Conservation (phyloP, 2,113 vertebrate genomes). For the Zosterops hypoxanthus region DNA sequence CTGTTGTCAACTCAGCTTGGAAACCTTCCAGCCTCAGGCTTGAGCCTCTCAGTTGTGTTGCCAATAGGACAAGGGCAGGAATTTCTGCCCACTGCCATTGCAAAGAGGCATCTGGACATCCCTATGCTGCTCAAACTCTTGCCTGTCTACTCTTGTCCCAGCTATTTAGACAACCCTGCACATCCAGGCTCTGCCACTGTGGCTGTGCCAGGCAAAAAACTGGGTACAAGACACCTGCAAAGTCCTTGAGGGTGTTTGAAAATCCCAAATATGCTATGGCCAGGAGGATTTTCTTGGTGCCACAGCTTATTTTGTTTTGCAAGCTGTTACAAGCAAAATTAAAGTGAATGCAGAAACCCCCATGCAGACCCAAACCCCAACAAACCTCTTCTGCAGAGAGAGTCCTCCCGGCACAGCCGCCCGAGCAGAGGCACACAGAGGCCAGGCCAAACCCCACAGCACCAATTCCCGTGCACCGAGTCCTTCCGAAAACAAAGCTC, state of each 20-base stretch:
- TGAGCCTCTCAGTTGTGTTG: background rate
- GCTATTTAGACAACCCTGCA: background rate
- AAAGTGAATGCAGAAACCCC: background rate
- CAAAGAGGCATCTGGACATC: background rate
- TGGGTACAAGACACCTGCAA: background rate
- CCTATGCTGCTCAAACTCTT: background rate
- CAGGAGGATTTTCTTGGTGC: background rate
- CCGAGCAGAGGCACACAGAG: background rate
- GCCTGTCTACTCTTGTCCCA: background rate
- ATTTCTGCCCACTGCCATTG: background rate
- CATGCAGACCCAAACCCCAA: background rate
- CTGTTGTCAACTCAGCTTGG: background rate
- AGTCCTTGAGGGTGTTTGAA: background rate
- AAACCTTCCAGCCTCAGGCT: background rate
- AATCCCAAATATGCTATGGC: background rate
- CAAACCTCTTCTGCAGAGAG: background rate
- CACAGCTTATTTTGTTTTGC: background rate
- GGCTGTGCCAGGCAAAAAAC: background rate
- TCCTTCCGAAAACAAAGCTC: slow-evolving; percentile 37
- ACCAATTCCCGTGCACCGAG: background rate
- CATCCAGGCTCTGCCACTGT: background rate
- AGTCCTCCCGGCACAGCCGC: accelerated
- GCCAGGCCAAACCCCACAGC: background rate
- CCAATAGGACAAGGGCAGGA: background rate
- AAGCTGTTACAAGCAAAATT: background rate